Percentiles rank a stretch among this genome's conserved stretches.
phyloP scores from a whole-genome alignment of 2,113 vertebrate species.

The Nycticorax nycticorax region DNA sequence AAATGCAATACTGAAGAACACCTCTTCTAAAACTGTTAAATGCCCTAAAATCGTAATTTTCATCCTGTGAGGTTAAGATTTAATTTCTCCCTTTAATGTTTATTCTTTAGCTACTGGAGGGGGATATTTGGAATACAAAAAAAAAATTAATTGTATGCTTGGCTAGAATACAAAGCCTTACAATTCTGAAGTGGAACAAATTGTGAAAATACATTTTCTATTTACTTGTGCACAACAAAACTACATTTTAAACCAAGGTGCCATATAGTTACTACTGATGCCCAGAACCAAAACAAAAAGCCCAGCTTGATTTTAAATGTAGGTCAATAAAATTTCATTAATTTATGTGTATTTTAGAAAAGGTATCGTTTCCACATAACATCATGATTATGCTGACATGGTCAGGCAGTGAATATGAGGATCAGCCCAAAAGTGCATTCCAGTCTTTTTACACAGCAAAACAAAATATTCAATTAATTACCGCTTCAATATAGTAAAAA shows the following conservation, averaged over 20 bases:
- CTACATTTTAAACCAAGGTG: not conserved
- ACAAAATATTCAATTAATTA: not conserved
- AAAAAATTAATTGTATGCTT: not conserved
- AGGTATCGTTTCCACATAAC: not conserved
- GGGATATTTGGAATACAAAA: not conserved
- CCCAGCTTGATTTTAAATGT: not conserved
- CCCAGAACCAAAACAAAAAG: not conserved
- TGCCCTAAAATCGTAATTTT: not conserved
- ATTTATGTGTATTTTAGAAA: not conserved
- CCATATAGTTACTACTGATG: not conserved
- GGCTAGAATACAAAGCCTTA: not conserved
- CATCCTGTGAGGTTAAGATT: not conserved
- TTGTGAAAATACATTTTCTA: not conserved
- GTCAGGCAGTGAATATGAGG: not conserved
- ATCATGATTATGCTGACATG: not conserved
- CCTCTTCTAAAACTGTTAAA: slow-evolving; percentile 2
- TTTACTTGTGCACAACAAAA: not conserved
- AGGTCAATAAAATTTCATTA: not conserved
- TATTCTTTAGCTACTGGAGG: not conserved
- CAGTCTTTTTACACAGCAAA: not conserved
- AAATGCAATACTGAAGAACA: not conserved
- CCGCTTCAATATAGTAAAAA: not conserved
- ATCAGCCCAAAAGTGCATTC: not conserved
- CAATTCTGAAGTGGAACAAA: not conserved
- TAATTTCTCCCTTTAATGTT: not conserved